Evolutionary conservation across 1,140 invertebrate genomes (phyloP), one percentile per base, ranked within the genome.

Genomic region (Callitettix versicolor): DNA sequence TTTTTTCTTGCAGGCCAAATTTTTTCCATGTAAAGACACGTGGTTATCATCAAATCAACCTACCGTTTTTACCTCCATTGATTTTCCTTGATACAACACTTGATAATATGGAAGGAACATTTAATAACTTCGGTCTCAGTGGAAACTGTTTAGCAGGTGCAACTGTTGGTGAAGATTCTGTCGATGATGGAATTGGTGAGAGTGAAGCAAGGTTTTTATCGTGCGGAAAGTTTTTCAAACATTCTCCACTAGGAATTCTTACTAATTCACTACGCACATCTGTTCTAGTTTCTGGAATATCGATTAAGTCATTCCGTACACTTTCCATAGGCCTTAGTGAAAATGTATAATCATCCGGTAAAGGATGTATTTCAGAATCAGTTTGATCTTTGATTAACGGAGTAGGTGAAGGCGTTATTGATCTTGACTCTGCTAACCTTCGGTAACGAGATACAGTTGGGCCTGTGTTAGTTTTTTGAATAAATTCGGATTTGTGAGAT

Each of bases 351-450:
- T 30, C 26, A 6, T 47, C 22, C 22, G 17, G 55, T 3, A 58
- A 57, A 1, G 65, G 63, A 9, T 50, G 58, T 14, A 43, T 47
- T 20, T 60, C 47, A 24, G 53, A 44, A 11, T 56, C 38, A 14
- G 50, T 20, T 17, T 30, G 36, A 11, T 54, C 56, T 34, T 22
- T 58, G 3, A 33, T 15, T 11, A 21, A 61, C 3, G 82, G 78
- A n/a, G 80, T 79, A 20, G 82, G 80, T 12, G 81, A 83, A 9
- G 84, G 84, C n/a, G 84, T 86, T 33, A 82, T 77, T 7, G 81
- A 85, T 57, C 82, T 75, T 2, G 81, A 84, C 67, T 88, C 84
- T 15, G 79, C 75, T 55, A 86, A 70, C 47, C 84, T 73, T 12
- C 76, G 71, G 67, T 88, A 86, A 3, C 53, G 22, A 18, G 42